phyloP scores from a whole-genome alignment of 2,113 vertebrate genomes.

The Patagioenas fasciata region DNA sequence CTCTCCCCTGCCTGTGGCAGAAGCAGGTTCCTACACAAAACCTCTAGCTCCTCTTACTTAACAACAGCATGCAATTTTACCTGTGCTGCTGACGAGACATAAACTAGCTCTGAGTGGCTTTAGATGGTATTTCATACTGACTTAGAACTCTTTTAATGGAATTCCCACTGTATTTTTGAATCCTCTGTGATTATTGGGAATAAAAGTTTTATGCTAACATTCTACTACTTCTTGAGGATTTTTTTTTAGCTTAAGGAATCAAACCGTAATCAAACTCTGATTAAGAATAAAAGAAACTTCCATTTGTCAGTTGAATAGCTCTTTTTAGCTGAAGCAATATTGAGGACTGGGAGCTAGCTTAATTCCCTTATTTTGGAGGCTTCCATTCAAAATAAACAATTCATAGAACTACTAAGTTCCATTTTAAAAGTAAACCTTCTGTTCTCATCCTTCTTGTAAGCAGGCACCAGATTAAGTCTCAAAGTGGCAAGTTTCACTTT shows the following conservation, averaged over 20 bases:
- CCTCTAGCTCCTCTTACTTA: not conserved
- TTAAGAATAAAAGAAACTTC: not conserved
- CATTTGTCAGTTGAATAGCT: not conserved
- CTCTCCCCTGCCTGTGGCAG: not conserved
- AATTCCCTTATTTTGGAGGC: not conserved
- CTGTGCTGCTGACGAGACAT: not conserved
- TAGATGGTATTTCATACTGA: not conserved
- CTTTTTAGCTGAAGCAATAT: not conserved
- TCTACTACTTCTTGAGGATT: not conserved
- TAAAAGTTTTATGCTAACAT: not conserved
- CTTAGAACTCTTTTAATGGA: not conserved
- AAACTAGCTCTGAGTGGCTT: not conserved
- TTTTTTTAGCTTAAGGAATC: not conserved
- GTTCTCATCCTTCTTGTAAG: not conserved
- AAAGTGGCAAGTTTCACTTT: not conserved
- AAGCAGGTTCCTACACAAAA: not conserved
- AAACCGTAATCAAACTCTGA: not conserved
- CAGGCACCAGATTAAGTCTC: not conserved
- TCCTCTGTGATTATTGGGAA: not conserved
- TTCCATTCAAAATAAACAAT: not conserved
- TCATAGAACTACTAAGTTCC: not conserved
- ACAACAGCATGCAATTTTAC: not conserved
- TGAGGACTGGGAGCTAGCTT: not conserved
- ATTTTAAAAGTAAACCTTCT: not conserved
- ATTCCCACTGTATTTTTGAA: not conserved